These are phyloP conservation scores for Petrosia ficiformis DNA, from an alignment of 37 sponge, comb jelly and placozoan species.

Conservation along the genomic window DNA sequence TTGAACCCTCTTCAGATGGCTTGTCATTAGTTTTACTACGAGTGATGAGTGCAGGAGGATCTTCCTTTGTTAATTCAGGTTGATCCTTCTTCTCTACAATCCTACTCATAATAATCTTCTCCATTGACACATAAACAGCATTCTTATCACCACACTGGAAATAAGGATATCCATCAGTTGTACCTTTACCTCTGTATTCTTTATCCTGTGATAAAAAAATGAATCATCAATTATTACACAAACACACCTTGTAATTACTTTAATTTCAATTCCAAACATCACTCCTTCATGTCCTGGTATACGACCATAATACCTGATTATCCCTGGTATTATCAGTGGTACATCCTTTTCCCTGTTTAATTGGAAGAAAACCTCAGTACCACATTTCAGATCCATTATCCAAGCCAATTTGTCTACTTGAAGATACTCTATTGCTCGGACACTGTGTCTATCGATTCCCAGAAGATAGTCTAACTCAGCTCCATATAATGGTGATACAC, in stretches of 20 bases:
- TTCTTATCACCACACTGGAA: constrained; percentile 44
- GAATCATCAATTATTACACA: no score
- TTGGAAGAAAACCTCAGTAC: constrained; percentile 22
- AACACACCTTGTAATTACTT: no score
- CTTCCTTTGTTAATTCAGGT: neutral
- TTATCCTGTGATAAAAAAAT: constrained; percentile 20
- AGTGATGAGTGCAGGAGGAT: neutral
- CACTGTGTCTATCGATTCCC: constrained; percentile 10
- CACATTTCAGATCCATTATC: constrained; percentile 15
- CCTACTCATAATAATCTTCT: neutral
- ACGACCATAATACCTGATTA: constrained; percentile 33
- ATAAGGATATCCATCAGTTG: constrained; percentile 30
- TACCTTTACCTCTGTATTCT: constrained; percentile 25
- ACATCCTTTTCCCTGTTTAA: neutral
- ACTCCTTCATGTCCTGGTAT: constrained; percentile 26
- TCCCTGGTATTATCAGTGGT: constrained; percentile 9
- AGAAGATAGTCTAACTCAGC: constrained; percentile 13
- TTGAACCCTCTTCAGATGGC: neutral
- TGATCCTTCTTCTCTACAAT: no score
- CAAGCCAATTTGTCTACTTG: constrained; percentile 20
- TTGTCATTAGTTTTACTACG: neutral
- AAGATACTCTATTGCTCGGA: neutral
- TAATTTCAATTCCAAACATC: constrained; percentile 74
- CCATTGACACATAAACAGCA: constrained; percentile 62
- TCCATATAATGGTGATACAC: constrained; percentile 21